These are phyloP conservation scores for Cyrtorhinus lividipennis DNA, from an alignment of 1,140 invertebrate species.

Conservation along the genomic window DNA sequence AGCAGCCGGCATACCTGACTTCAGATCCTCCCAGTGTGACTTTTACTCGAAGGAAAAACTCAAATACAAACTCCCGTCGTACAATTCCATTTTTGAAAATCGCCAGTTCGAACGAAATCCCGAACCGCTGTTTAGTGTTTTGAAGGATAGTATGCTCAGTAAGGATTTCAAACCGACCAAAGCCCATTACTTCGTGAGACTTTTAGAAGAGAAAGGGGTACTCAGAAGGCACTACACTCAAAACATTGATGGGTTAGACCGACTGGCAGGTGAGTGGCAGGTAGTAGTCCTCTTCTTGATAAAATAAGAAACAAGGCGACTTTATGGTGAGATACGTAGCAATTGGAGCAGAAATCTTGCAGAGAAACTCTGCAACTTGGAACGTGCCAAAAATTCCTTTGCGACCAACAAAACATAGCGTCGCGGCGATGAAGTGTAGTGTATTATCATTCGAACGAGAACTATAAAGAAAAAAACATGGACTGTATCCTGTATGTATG, in stretches of 20 bases:
- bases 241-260: conserved; percentile 88
- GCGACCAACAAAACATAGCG: too few species aligned
- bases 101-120: conserved; percentile 65
- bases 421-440: too few species aligned
- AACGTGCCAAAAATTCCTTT: too few species aligned
- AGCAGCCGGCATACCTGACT: conserved; percentile 70
- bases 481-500: too few species aligned
- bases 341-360: too few species aligned
- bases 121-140: conserved; percentile 67
- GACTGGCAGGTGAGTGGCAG: conserved; percentile 44
- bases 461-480: too few species aligned
- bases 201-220: conserved; percentile 63
- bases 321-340: too few species aligned
- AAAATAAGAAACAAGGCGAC: too few species aligned
- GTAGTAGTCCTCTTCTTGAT: too few species aligned
- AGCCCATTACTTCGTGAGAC: conserved; percentile 66
- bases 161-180: conserved; percentile 63
- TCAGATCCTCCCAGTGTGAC: conserved; percentile 77
- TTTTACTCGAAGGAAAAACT: conserved; percentile 60
- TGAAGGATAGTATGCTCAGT: conserved; percentile 61
- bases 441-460: too few species aligned
- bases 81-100: conserved; percentile 87
- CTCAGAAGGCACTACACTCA: conserved; percentile 71
- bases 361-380: too few species aligned
- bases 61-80: conserved; percentile 83